Evolutionary conservation across 2,797 vertebrate species (phyloP).

Genomic region (Syngnathus acus): DNA sequence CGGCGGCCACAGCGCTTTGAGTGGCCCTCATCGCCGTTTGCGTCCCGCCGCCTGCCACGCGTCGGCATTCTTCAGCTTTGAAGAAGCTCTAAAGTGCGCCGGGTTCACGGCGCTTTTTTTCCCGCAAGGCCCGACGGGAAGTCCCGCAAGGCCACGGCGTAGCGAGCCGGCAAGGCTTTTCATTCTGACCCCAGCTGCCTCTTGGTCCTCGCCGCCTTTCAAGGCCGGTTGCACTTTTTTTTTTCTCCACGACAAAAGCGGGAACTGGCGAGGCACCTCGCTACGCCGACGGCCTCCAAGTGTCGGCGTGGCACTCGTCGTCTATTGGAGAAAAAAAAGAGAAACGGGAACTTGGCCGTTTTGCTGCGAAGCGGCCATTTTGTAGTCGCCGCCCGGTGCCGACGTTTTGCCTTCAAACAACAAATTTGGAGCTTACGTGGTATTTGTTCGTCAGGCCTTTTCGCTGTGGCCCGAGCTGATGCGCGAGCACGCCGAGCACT

Average conservation of each 20-base stretch:
- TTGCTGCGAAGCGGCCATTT: no score
- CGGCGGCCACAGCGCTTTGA: neutral
- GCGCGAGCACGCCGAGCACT: constrained; percentile 87
- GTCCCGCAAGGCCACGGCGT: constrained; percentile 33
- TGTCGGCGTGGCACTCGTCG: constrained; percentile 6
- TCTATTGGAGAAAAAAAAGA: neutral
- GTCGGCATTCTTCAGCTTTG: neutral
- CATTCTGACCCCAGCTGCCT: constrained; percentile 5
- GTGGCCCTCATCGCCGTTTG: neutral
- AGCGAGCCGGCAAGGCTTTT: constrained; percentile 2
- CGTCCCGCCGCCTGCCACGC: neutral
- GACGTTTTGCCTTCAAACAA: no score
- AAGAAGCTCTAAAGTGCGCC: neutral
- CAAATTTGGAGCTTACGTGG: no score
- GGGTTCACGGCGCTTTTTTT: neutral
- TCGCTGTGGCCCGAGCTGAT: constrained; percentile 89
- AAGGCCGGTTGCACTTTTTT: constrained; percentile 38
- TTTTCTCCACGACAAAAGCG: constrained; percentile 19
- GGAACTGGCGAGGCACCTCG: constrained; percentile 4
- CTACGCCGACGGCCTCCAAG: constrained; percentile 5
- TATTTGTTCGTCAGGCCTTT: constrained; percentile 75
- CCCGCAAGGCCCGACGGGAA: constrained; percentile 26
- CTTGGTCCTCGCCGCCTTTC: constrained; percentile 22
- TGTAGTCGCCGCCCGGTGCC: no score
- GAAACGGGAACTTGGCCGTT: no score